Base-by-base conservation (phyloP, 2,888 invertebrate genomes). In the Caenorhabditis uteleia region DNA sequence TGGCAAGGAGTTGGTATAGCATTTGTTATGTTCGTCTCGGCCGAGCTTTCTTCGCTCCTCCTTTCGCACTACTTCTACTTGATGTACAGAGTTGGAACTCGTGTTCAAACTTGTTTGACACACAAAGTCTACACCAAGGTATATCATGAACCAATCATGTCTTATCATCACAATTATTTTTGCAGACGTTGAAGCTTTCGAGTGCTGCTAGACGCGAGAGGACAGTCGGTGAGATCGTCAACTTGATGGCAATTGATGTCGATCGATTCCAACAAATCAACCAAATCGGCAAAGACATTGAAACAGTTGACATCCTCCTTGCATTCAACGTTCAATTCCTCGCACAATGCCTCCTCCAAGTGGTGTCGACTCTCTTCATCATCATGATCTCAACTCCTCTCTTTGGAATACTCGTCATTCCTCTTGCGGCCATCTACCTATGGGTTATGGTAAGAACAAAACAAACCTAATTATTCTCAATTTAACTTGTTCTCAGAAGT, bases 151-250 rank as follows among this genome's bases (percentile, higher is more conserved):
- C 5, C 8, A 51, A 44, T 12, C 7, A 34, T 33, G 46, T 29
- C 36, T 46, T 5, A 36, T 6, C 14, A 31, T 36, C 10, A 10
- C 25, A 31, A 23, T 26, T 26, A 44, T 14, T 20, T 25, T 39
- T 61, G 33, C 34, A 78, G 74, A 79, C 86, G 16, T 77, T 87
- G 27, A 80, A 77, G 34, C 69, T 87, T 47, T 86, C 86, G 18
- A 86, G 82, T 66, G 68, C 85, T 18, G 84, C 87, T 5, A 80
- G 85, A 31, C 82, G 84, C 27, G 80, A 83, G 23, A 86, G 85
- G 23, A 87, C 87, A 1, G 85, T 85, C 2, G 87, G 87, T 10
- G 87, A 82, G 78, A 86, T 87, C 31, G 86, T 87, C 6, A 87
- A 87, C 74, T 74, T 88, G 56, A 87, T 87, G 86, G 83, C 86